A percentile compares a stretch with the other conserved stretches of the same genome.
Evolutionary conservation across 2,888 invertebrate species (phyloP).

Genomic region (Rotaria socialis): DNA sequence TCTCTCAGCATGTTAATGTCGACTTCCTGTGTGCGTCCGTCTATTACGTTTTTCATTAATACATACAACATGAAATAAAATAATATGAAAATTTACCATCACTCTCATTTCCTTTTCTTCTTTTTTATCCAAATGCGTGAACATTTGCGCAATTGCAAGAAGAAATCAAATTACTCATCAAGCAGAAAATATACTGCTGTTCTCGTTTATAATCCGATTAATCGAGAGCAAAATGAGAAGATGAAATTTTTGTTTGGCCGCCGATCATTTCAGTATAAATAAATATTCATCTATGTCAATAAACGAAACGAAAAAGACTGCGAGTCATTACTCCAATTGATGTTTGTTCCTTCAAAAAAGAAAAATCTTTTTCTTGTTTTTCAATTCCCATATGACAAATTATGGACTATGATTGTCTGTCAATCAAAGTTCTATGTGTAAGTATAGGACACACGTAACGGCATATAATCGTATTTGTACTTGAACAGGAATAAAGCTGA

Average conservation of each 20-base stretch:
- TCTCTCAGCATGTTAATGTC: background rate
- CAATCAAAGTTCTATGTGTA: background rate
- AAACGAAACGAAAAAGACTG: background rate
- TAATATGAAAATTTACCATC: background rate
- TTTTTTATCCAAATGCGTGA: background rate
- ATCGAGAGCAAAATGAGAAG: background rate
- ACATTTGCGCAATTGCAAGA: background rate
- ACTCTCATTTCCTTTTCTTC: conserved; percentile 19
- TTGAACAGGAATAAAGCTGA: conserved; percentile 1
- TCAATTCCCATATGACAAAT: background rate
- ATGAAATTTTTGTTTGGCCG: background rate
- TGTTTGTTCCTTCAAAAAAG: background rate
- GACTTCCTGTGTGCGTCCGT: background rate
- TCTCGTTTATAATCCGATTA: background rate
- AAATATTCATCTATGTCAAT: background rate
- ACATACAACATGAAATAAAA: background rate
- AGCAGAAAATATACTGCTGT: background rate
- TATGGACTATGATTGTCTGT: background rate
- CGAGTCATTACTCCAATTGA: background rate
- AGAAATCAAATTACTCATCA: background rate
- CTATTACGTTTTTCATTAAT: background rate
- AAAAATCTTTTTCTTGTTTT: background rate
- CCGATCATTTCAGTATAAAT: background rate
- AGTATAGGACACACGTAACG: background rate
- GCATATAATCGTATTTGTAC: conserved; percentile 15